These are phyloP conservation scores for Arenicola marina DNA, from an alignment of 2,888 invertebrate species.

Conservation along the genomic window DNA sequence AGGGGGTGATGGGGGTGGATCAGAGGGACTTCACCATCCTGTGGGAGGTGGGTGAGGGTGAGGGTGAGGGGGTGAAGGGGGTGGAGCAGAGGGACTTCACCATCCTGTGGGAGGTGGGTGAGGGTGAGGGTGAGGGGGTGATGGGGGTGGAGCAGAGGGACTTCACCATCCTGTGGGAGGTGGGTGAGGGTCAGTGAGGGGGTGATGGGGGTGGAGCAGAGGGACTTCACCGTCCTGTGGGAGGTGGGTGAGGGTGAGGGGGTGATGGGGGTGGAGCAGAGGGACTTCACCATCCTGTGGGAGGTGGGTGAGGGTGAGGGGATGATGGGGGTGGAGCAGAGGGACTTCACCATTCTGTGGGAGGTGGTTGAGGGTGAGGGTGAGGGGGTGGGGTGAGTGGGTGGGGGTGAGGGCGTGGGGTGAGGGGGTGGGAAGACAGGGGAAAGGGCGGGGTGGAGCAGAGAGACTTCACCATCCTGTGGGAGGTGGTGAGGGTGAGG, in stretches of 20 bases:
- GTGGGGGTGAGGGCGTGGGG: no score
- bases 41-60: no score
- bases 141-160: slow-evolving; percentile 77
- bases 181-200: no score
- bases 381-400: no score
- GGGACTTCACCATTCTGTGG: slow-evolving; percentile 78
- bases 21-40: no score
- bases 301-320: slow-evolving; percentile 73
- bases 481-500: no score
- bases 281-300: slow-evolving; percentile 78
- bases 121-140: no score
- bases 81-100: slow-evolving; percentile 79
- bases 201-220: slow-evolving; percentile 76
- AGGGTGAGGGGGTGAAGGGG: no score
- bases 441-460: no score
- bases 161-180: slow-evolving; percentile 79
- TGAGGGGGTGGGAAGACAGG: no score
- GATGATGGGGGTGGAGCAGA: slow-evolving; percentile 76
- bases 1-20: no score
- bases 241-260: slow-evolving; percentile 73
- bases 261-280: slow-evolving; percentile 76
- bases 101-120: slow-evolving; percentile 76
- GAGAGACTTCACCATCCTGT: no score
- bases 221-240: slow-evolving; percentile 78
- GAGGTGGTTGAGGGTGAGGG: slow-evolving; percentile 72